Evolutionary conservation across 23 tunicate species (phyloP), one percentile per base, ranked within the genome.

Genomic region (Phallusia fumigata): DNA sequence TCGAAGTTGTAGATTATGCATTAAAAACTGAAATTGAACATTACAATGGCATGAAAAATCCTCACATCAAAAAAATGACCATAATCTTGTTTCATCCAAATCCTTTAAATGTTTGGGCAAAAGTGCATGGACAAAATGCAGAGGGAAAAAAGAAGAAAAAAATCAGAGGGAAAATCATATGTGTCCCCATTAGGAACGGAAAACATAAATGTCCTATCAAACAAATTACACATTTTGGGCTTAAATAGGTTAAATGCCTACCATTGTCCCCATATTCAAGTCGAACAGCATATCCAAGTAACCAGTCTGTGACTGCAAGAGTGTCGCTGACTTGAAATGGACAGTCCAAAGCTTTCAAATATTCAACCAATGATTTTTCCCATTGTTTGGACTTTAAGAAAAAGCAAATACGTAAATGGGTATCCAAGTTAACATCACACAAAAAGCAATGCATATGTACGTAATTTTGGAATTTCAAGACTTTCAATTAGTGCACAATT

Each of bases 251-350:
- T 81, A 35, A 32, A 58, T 16, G 33, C 85, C 80, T 47, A 88
- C 92, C 84, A 84, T 93, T 76, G 65, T 93, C 97, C 3, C 89
- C 89, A 78, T 64, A 93, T 32, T 93, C 93, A 65, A 93, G 72
- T 75, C 90, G 45, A 19, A 93, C 84, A 58, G 97, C 97, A 24
- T 53, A 80, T 32, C 97, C 90, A 15, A 88, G 77, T 30, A 93
- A n/a, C 97, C 97, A 93, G 65, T 93, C 97, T 36, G 77, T 19
- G 30, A 84, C 87, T 19, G 79, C 53, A 33, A 51, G 30, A 33
- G 78, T 65, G 36, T 88, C 79, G 31, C 80, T 75, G 52, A 5
- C 22, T 80, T 83, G 18, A 78, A 83, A 93, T 3, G 97, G 97
- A 81, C 75, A 93, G 12, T 73, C 12, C 86, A 93, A 40, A 77